Conservation (phyloP, 2,797 vertebrate species). For the Rhyacichthys aspro region DNA sequence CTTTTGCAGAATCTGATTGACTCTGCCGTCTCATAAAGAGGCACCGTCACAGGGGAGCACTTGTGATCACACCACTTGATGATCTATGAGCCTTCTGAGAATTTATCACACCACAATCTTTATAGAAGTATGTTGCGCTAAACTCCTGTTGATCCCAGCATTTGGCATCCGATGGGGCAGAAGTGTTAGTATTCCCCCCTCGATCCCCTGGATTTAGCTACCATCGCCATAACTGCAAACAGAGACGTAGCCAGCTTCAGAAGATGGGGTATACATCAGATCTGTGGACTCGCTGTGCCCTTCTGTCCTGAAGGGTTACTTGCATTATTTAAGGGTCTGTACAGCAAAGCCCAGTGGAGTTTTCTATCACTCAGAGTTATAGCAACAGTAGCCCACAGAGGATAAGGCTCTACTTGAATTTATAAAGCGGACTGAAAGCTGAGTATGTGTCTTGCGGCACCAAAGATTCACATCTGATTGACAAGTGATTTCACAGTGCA, state of each 20-base stretch:
- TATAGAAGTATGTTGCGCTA: conserved; percentile 8
- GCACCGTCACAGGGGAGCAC: no score
- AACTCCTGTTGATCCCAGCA: conserved; percentile 43
- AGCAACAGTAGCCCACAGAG: conserved; percentile 21
- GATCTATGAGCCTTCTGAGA: neutral
- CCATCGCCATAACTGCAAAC: conserved; percentile 53
- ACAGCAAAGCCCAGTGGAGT: conserved; percentile 38
- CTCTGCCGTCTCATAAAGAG: no score
- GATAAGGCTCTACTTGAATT: conserved; percentile 12
- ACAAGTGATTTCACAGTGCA: conserved; percentile 11
- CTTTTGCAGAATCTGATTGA: no score
- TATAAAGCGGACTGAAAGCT: conserved; percentile 9
- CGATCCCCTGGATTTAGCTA: conserved; percentile 52
- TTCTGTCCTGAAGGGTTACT: conserved; percentile 41
- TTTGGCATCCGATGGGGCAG: conserved; percentile 38
- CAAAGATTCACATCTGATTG: conserved; percentile 1
- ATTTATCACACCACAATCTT: conserved; percentile 10
- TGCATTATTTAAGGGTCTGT: conserved; percentile 66
- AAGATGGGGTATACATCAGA: conserved; percentile 40
- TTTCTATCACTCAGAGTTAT: conserved; percentile 18
- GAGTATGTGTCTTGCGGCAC: conserved; percentile 17
- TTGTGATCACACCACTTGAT: no score
- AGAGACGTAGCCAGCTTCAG: conserved; percentile 49
- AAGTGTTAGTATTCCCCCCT: conserved; percentile 29
- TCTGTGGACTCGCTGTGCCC: conserved; percentile 10